Conservation (phyloP, 2,888 invertebrate species). For the Agrilus biguttatus region DNA sequence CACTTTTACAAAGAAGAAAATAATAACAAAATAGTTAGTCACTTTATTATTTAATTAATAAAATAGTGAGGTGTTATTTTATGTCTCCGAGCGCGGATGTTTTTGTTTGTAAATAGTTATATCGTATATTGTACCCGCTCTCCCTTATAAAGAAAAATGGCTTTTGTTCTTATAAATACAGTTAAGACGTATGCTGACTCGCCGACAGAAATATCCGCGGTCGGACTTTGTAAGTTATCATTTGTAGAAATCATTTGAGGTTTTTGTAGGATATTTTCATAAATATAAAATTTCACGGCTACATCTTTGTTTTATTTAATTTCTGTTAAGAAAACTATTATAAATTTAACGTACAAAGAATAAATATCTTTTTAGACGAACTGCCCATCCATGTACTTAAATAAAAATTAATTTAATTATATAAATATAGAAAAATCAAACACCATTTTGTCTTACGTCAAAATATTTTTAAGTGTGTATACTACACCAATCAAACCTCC, state of each 20-base stretch:
- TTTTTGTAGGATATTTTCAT: conserved; percentile 35
- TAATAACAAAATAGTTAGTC: conserved; percentile 22
- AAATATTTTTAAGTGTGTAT: no score
- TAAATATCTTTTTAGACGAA: no score
- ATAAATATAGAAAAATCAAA: no score
- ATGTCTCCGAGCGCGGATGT: conserved; percentile 17
- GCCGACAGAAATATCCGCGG: conserved; percentile 1
- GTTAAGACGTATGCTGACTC: conserved; percentile 1
- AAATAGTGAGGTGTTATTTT: conserved; percentile 27
- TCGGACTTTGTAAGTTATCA: conserved; percentile 20
- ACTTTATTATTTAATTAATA: conserved; percentile 25
- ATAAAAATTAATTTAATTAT: no score
- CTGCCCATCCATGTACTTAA: no score
- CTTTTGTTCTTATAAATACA: no score
- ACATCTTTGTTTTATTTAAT: background rate
- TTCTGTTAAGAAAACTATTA: background rate
- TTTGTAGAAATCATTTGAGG: conserved; percentile 32
- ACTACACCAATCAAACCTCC: no score
- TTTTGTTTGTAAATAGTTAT: conserved; percentile 9
- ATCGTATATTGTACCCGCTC: background rate
- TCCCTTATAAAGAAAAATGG: no score
- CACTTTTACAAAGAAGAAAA: conserved; percentile 28
- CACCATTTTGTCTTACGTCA: no score
- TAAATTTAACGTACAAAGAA: background rate
- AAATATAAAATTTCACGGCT: conserved; percentile 33